These are phyloP conservation scores for Drosophila busckii DNA, from an alignment of 1,140 invertebrate species.

Conservation along the genomic window DNA sequence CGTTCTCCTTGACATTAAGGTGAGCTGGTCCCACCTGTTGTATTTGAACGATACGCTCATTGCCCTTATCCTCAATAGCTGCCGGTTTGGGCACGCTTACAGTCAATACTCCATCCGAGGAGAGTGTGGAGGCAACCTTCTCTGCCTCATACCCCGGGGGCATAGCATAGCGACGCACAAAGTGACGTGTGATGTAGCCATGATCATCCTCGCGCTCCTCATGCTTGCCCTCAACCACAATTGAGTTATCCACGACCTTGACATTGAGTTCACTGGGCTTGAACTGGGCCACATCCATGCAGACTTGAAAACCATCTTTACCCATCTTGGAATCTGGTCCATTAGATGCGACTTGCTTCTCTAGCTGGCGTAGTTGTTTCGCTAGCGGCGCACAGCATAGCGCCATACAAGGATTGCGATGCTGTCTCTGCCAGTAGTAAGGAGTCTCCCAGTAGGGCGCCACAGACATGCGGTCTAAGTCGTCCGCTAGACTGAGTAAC, in stretches of 20 bases:
- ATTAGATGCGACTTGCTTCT: conserved; percentile 7
- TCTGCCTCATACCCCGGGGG: conserved; percentile 84
- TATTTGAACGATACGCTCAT: no score
- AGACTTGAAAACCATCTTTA: conserved; percentile 80
- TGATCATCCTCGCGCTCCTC: conserved; percentile 85
- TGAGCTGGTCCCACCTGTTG: no score
- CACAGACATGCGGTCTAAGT: conserved; percentile 57
- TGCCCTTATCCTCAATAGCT: conserved; percentile 62
- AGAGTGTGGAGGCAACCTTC: conserved; percentile 83
- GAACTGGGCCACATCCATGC: conserved; percentile 85
- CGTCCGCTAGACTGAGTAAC: conserved; percentile 62
- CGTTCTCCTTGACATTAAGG: no score
- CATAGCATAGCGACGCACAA: conserved; percentile 84
- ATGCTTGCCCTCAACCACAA: conserved; percentile 85
- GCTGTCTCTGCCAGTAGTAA: conserved; percentile 40
- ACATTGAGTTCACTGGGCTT: conserved; percentile 87
- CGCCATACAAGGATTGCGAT: conserved; percentile 40
- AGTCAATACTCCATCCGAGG: conserved; percentile 86
- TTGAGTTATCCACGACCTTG: conserved; percentile 84
- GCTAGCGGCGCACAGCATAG: conserved; percentile 34
- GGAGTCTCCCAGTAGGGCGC: conserved; percentile 52
- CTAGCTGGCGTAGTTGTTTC: conserved; percentile 38
- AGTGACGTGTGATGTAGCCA: conserved; percentile 82
- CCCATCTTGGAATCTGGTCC: conserved; percentile 31
- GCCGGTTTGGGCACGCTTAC: conserved; percentile 82